These are phyloP conservation scores for Lasius fuliginosus DNA, from an alignment of 2,888 invertebrate species.

Conservation along the genomic window DNA sequence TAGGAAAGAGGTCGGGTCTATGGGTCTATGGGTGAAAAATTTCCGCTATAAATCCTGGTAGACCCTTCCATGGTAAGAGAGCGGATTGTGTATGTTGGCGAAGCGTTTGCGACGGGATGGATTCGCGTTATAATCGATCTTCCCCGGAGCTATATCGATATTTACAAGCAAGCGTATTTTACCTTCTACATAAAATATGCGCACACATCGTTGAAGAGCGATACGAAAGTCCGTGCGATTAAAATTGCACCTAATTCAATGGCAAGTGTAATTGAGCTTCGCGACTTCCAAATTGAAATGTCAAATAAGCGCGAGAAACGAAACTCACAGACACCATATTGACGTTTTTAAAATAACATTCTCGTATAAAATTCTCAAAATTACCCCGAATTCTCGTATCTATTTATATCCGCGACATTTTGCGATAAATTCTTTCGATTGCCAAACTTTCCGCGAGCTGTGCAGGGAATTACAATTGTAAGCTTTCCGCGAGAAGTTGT, in stretches of 20 bases:
- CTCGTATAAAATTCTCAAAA: constrained; percentile 13
- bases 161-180: constrained; percentile 13
- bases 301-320: constrained; percentile 1
- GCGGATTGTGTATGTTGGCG: constrained; percentile 44
- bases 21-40: constrained; percentile 39
- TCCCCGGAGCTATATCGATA: constrained; percentile 15
- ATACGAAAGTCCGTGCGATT: background rate
- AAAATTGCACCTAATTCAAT: constrained; percentile 6
- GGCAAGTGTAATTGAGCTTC: constrained; percentile 13
- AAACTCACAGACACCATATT: constrained; percentile 21
- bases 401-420: constrained; percentile 1
- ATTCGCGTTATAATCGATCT: constrained; percentile 44
- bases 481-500: background rate
- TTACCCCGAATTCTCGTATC: background rate
- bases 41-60: constrained; percentile 54
- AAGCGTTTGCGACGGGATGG: constrained; percentile 30
- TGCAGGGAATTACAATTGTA: background rate
- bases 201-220: background rate
- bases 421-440: background rate
- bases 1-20: background rate
- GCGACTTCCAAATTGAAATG: constrained; percentile 20
- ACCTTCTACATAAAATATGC: constrained; percentile 9
- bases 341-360: constrained; percentile 16
- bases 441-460: background rate
- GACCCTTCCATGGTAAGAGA: constrained; percentile 43